Percentiles rank a stretch among this genome's conserved stretches.
These are phyloP conservation scores for Agrochola litura DNA, from an alignment of 2,888 invertebrate genomes.

Conservation along the genomic window DNA sequence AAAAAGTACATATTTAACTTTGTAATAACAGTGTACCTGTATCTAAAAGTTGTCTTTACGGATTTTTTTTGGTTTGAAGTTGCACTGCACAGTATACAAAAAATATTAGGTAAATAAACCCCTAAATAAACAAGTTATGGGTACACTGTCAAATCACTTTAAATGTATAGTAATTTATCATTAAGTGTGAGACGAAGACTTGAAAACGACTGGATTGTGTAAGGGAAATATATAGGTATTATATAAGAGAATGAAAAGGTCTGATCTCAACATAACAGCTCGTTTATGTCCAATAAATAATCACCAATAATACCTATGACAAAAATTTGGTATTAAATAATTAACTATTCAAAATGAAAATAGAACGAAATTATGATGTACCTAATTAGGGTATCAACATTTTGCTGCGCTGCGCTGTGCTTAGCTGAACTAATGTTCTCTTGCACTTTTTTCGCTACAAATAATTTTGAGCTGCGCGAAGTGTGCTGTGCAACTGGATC, in stretches of 20 bases:
- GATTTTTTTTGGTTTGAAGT: too few relatives aligned
- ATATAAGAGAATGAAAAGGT: background rate
- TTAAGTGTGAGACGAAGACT: slow-evolving; percentile 37
- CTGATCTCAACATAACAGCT: background rate
- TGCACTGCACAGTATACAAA: background rate
- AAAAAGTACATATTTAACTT: background rate
- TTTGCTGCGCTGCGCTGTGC: slow-evolving; percentile 1
- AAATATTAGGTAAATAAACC: background rate
- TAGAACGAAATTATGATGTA: background rate
- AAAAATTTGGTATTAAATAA: background rate
- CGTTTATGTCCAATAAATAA: background rate
- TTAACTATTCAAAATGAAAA: background rate
- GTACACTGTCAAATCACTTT: background rate
- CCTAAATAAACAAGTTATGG: background rate
- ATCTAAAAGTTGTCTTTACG: background rate
- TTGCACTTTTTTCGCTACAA: background rate
- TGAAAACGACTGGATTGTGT: slow-evolving; percentile 41
- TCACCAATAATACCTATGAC: background rate
- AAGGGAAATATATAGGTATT: slow-evolving; percentile 23
- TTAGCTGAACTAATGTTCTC: background rate
- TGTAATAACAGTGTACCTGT: background rate
- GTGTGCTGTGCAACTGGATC: background rate
- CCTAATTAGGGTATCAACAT: background rate
- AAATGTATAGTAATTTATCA: slow-evolving; percentile 3
- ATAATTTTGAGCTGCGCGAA: background rate